Percentiles rank a stretch among this genome's conserved stretches.
Conservation (phyloP, 2,797 vertebrate genomes). For the Helicolenus hilgendorfi region DNA sequence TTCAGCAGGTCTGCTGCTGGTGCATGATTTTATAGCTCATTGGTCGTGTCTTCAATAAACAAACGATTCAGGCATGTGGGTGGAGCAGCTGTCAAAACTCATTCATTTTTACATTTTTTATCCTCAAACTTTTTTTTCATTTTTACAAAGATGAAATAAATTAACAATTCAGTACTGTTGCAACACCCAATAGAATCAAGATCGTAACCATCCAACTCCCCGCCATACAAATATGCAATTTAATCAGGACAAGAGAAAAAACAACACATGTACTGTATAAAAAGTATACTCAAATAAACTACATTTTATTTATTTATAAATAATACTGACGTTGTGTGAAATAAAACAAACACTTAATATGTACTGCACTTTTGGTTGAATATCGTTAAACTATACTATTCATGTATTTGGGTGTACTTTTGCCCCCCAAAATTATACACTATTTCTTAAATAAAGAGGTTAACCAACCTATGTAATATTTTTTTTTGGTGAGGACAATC, state of each 20-base stretch:
- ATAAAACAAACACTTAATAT: background rate
- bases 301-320: background rate
- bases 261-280: background rate
- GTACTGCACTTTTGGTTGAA: background rate
- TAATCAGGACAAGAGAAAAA: background rate
- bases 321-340: background rate
- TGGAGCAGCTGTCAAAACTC: slow-evolving; percentile 28
- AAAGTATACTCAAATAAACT: background rate
- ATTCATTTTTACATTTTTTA: slow-evolving; percentile 19
- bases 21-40: slow-evolving; percentile 34
- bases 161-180: background rate
- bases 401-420: background rate
- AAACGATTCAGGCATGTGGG: slow-evolving; percentile 24
- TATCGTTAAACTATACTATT: background rate
- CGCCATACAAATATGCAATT: background rate
- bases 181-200: background rate
- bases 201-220: background rate
- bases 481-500: background rate
- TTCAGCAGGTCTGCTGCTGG: slow-evolving; percentile 26
- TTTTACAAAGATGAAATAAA: slow-evolving; percentile 5
- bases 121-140: background rate
- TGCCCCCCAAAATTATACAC: background rate
- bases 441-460: background rate
- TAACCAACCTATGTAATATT: background rate
- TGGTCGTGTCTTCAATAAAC: slow-evolving; percentile 35